These are phyloP conservation scores for Cottus gobio DNA, from an alignment of 2,113 vertebrate genomes.

Conservation along the genomic window DNA sequence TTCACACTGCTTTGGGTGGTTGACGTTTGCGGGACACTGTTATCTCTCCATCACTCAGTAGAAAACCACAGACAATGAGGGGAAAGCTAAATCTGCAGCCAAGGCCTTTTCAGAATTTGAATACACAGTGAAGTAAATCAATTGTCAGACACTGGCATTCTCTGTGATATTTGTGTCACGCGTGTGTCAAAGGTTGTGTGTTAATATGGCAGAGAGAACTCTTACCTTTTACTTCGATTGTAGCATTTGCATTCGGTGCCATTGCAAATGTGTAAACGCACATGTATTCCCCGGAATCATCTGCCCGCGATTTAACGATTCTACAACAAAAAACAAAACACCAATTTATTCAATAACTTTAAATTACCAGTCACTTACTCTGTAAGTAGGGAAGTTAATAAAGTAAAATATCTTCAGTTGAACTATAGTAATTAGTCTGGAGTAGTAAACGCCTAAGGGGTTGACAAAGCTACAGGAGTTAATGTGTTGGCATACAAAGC, in stretches of 20 bases:
- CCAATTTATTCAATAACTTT: conserved; percentile 2
- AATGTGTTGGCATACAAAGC: conserved; percentile 45
- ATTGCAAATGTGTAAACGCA: conserved; percentile 93
- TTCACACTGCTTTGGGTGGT: conserved; percentile 47
- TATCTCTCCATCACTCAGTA: conserved; percentile 10
- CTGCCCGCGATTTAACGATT: conserved; percentile 91
- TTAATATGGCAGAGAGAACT: neutral
- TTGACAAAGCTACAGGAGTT: conserved; percentile 16
- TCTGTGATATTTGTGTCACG: neutral
- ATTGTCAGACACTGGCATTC: neutral
- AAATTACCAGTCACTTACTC: conserved; percentile 15
- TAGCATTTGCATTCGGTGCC: conserved; percentile 93
- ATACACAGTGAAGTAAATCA: neutral
- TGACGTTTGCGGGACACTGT: conserved; percentile 35
- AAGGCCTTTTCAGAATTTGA: neutral
- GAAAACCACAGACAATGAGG: conserved; percentile 25
- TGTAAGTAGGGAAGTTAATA: conserved; percentile 19
- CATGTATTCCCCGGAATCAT: conserved; percentile 96
- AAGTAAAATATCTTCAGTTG: conserved; percentile 38
- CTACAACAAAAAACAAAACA: conserved; percentile 81
- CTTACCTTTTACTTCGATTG: conserved; percentile 98
- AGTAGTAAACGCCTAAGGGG: conserved; percentile 42
- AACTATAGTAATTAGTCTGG: conserved; percentile 48
- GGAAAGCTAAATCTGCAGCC: conserved; percentile 5
- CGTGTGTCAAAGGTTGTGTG: neutral